Evolutionary conservation across 2,113 vertebrate genomes (phyloP).

Genomic region (Acinonyx jubatus): DNA sequence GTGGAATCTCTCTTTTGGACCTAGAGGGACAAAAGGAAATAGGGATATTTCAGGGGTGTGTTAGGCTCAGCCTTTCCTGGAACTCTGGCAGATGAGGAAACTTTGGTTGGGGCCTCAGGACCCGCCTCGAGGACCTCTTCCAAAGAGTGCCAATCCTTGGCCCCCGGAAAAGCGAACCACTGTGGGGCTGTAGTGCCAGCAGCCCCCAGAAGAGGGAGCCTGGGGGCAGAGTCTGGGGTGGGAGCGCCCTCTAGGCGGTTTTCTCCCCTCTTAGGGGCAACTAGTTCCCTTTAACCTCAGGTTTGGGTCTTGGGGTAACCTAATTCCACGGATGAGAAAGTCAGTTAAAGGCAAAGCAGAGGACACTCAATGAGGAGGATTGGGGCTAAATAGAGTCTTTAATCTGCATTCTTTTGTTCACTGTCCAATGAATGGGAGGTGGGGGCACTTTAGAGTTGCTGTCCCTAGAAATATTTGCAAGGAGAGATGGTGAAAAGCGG

Average conservation of each 20-base stretch:
- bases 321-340: conserved; percentile 2
- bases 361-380: background rate
- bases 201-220: conserved; percentile 69
- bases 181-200: background rate
- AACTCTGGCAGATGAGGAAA: background rate
- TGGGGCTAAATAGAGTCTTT: background rate
- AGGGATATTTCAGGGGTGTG: background rate
- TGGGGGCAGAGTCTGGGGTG: conserved; percentile 7
- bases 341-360: background rate
- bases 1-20: background rate
- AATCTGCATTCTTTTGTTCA: conserved; percentile 45
- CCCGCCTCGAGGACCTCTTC: background rate
- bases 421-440: background rate
- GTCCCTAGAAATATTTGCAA: background rate
- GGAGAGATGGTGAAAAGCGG: background rate
- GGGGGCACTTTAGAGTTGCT: background rate
- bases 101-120: background rate
- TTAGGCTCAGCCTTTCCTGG: background rate
- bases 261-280: background rate
- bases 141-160: rapidly evolving
- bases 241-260: background rate
- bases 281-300: background rate
- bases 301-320: background rate
- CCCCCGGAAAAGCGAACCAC: rapidly evolving
- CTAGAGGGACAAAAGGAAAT: background rate